These are phyloP conservation scores for Dynastes grantii DNA, from an alignment of 2,888 invertebrate genomes.

Conservation along the genomic window DNA sequence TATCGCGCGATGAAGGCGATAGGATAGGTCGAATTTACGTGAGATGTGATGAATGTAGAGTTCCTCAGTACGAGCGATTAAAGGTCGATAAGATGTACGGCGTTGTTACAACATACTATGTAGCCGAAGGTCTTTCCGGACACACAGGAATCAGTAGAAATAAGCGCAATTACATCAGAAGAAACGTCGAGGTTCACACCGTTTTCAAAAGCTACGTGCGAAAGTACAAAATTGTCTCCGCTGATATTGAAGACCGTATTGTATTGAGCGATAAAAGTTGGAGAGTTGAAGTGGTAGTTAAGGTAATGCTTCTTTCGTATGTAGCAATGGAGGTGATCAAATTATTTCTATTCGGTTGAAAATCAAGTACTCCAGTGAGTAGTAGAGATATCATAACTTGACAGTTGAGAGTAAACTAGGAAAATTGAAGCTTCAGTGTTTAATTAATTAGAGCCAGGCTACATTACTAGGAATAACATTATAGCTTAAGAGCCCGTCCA, in stretches of 20 bases:
- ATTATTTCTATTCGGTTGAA: neutral
- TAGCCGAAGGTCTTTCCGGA: constrained; percentile 84
- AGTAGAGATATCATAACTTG: neutral
- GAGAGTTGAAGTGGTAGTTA: neutral
- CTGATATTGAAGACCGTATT: constrained; percentile 28
- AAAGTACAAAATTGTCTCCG: neutral
- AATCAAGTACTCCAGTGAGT: neutral
- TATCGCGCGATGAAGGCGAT: constrained; percentile 74
- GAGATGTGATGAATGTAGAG: constrained; percentile 79
- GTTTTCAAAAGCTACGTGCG: neutral
- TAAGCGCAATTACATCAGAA: neutral
- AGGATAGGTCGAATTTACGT: constrained; percentile 78
- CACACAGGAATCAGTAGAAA: constrained; percentile 70
- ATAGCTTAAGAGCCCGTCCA: neutral
- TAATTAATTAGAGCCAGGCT: neutral
- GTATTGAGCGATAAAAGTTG: neutral
- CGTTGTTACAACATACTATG: constrained; percentile 78
- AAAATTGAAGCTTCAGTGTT: neutral
- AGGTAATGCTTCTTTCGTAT: neutral
- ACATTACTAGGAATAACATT: neutral
- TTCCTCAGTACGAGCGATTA: constrained; percentile 75
- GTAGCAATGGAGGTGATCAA: neutral
- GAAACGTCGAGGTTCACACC: neutral
- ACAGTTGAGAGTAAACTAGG: neutral
- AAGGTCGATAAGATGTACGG: constrained; percentile 74